A percentile compares a stretch with the other conserved stretches of the same genome.
Conservation (phyloP, 2,888 invertebrate genomes). For the Andrena praecox region DNA sequence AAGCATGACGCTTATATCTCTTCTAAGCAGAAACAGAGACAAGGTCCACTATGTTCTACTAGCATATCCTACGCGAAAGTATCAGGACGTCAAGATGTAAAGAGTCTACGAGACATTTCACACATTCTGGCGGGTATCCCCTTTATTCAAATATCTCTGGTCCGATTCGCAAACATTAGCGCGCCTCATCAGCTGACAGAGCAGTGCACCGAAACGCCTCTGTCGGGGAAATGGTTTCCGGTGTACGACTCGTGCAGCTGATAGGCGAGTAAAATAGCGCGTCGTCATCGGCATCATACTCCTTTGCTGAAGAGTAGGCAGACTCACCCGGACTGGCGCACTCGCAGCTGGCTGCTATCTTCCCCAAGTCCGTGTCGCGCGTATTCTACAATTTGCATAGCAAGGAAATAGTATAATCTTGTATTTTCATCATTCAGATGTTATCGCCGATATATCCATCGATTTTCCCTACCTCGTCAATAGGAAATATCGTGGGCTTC, state of each 20-base stretch:
- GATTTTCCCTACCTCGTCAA: constrained; percentile 21
- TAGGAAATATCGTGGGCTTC: accelerated
- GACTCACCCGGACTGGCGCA: constrained; percentile 49
- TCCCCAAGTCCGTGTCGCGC: background rate
- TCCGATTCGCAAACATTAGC: background rate
- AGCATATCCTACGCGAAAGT: background rate
- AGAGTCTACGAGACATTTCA: constrained; percentile 19
- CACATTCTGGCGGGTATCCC: background rate
- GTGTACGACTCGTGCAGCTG: constrained; percentile 78
- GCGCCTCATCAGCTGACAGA: constrained; percentile 24
- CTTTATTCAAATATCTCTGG: constrained; percentile 34
- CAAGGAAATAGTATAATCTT: no score
- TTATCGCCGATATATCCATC: no score
- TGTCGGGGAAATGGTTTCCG: constrained; percentile 67
- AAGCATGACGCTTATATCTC: background rate
- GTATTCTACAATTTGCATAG: constrained; percentile 46
- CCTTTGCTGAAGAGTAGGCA: constrained; percentile 64
- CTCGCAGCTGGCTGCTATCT: background rate
- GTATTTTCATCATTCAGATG: no score
- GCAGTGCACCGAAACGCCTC: constrained; percentile 24
- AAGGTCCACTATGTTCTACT: no score
- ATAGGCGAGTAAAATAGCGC: constrained; percentile 78
- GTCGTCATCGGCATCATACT: constrained; percentile 72
- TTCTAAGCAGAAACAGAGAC: no score
- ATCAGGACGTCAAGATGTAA: constrained; percentile 19